Evolutionary conservation across 2,113 vertebrate genomes (phyloP), one percentile per base, ranked within the genome.

Genomic region (Clupea harengus): DNA sequence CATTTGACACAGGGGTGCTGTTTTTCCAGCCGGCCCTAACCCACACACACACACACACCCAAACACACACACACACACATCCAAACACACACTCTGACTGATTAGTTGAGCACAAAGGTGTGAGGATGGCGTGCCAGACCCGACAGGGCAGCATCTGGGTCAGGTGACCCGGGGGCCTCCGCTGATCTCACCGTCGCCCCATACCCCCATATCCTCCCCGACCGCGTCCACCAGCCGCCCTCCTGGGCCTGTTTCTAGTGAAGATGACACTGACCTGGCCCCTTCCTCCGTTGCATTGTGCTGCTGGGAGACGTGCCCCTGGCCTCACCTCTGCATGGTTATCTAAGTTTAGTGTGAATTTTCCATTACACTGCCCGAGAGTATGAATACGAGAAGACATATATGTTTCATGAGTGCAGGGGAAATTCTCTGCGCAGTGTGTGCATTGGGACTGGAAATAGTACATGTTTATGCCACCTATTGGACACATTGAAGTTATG

Each of bases 71-170:
- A 64, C 57, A 64, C 20, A 64, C 22, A 64, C 57, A 64, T 22
- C 5, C 22, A 64, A 5, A n/a, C 57, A 64, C 20, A 7, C 22
- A 64, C 57, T 8, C 57, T 64, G 57, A 64, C 57, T 64, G 57
- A 64, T 64, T 64, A 64, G 57, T 64, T 64, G 57, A 64, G 20
- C 57, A 64, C 57, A 64, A 25, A 64, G 57, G 57, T 64, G 57
- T 64, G 57, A 64, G 57, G 5, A 64, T 64, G 57, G 22, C 57
- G 6, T 84, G 78, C 83, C 86, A 85, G 89, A 84, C 86, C 20
- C 57, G 57, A 8, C 22, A n/a, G 57, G 20, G 57, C 57, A 25
- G 57, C 5, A 22, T 64, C 57, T 64, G 57, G 20, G 57, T 64
- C 57, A 64, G 57, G 5, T 64, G 57, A 64, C 57, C 57, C 22